Evolutionary conservation across 2,888 invertebrate species (phyloP).

Genomic region (Chrysomela aeneicollis): DNA sequence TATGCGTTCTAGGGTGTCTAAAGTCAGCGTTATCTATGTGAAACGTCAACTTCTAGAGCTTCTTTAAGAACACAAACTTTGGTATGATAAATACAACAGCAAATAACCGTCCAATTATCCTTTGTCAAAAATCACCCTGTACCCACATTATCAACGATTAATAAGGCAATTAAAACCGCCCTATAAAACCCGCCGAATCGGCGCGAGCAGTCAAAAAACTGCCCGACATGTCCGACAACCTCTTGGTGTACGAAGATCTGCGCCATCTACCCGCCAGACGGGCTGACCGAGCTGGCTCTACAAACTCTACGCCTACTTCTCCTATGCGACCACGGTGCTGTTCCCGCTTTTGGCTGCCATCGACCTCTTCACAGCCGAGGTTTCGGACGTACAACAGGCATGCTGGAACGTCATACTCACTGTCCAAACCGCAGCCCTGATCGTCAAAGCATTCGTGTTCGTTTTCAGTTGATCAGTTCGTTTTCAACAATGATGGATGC

Average conservation of each 20-base stretch:
- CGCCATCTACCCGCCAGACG: constrained; percentile 6
- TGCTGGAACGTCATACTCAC: constrained; percentile 1
- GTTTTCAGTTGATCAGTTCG: background rate
- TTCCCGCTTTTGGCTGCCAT: constrained; percentile 1
- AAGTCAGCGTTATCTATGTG: too few relatives aligned
- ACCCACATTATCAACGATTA: background rate
- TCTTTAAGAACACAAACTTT: too few relatives aligned
- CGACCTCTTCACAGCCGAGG: background rate
- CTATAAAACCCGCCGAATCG: background rate
- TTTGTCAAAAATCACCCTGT: background rate
- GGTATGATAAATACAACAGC: too few relatives aligned
- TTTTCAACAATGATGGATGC: too few relatives aligned
- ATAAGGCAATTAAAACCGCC: background rate
- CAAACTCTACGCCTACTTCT: constrained; percentile 9
- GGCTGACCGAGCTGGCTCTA: background rate
- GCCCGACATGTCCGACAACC: background rate
- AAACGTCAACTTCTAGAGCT: too few relatives aligned
- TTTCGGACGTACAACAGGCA: background rate
- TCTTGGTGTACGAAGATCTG: background rate
- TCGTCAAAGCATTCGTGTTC: constrained; percentile 9
- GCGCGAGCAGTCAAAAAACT: background rate
- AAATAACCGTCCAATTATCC: too few relatives aligned
- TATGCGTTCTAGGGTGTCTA: too few relatives aligned
- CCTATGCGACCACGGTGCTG: background rate
- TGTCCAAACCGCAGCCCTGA: background rate